These are phyloP conservation scores for Chalcosyrphus nemorum DNA, from an alignment of 2,888 invertebrate species.

Conservation along the genomic window DNA sequence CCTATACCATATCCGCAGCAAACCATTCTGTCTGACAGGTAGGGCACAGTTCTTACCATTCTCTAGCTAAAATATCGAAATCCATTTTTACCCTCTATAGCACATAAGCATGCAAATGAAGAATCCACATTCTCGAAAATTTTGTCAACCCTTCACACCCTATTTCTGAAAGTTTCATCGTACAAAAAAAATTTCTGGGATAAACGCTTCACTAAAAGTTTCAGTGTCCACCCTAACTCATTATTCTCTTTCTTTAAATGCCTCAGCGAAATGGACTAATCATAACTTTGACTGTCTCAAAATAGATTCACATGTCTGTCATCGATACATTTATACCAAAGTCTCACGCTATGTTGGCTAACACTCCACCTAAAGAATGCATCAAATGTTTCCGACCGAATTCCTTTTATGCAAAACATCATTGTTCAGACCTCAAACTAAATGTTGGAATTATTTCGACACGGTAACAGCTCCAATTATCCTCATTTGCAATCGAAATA, in stretches of 20 bases:
- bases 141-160: no score
- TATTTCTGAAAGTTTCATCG: no score
- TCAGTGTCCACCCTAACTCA: background rate
- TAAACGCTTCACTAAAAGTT: background rate
- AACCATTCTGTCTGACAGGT: no score
- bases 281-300: background rate
- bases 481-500: constrained; percentile 49
- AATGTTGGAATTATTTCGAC: constrained; percentile 46
- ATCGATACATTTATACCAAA: background rate
- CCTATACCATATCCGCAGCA: no score
- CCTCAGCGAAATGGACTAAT: background rate
- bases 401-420: background rate
- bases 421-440: constrained; percentile 19
- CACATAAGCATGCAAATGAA: no score
- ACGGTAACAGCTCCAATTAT: constrained; percentile 37
- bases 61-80: no score
- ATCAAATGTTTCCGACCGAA: constrained; percentile 24
- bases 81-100: no score
- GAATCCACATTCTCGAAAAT: no score
- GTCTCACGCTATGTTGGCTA: constrained; percentile 4
- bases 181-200: no score
- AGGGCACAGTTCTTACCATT: no score
- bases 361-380: background rate
- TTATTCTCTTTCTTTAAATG: background rate
- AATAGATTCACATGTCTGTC: background rate